Percentiles rank a stretch among this genome's conserved stretches.
These are phyloP conservation scores for Periophthalmodon schlosseri DNA, from an alignment of 2,113 vertebrate species.

Conservation along the genomic window DNA sequence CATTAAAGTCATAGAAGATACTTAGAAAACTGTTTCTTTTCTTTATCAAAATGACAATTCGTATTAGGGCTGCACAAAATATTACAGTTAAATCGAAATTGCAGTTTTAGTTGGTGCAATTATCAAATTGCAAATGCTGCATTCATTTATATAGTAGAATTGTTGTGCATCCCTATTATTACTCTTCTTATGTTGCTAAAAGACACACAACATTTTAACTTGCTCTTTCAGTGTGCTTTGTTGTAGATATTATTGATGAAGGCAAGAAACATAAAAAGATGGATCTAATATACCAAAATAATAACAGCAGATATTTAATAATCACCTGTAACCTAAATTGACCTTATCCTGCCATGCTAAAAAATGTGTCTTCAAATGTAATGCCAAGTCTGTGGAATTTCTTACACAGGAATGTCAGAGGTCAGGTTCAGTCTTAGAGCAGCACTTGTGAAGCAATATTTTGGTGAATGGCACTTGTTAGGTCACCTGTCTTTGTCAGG, in stretches of 20 bases:
- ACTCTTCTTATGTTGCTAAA: not conserved
- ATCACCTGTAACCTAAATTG: not conserved
- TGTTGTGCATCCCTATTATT: not conserved
- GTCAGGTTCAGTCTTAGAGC: constrained; percentile 23
- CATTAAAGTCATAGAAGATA: not conserved
- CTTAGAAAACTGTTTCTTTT: not conserved
- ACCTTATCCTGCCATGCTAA: not conserved
- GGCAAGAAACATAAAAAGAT: too few species aligned
- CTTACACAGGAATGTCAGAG: constrained; percentile 10
- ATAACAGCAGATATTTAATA: not conserved
- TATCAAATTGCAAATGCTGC: too few species aligned
- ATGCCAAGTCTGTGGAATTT: constrained; percentile 7
- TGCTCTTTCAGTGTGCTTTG: not conserved
- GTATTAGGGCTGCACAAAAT: too few species aligned
- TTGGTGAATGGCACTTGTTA: constrained; percentile 24
- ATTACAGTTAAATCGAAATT: too few species aligned
- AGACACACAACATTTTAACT: not conserved
- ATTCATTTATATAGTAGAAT: too few species aligned
- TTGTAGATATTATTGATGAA: not conserved
- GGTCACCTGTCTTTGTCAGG: constrained; percentile 26
- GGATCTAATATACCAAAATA: too few species aligned
- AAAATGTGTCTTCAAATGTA: constrained; percentile 1
- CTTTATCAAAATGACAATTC: too few species aligned
- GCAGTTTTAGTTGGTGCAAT: too few species aligned
- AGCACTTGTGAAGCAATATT: constrained; percentile 1